These are phyloP conservation scores for Ammodytes dubius DNA, from an alignment of 2,113 vertebrate genomes.

Conservation along the genomic window DNA sequence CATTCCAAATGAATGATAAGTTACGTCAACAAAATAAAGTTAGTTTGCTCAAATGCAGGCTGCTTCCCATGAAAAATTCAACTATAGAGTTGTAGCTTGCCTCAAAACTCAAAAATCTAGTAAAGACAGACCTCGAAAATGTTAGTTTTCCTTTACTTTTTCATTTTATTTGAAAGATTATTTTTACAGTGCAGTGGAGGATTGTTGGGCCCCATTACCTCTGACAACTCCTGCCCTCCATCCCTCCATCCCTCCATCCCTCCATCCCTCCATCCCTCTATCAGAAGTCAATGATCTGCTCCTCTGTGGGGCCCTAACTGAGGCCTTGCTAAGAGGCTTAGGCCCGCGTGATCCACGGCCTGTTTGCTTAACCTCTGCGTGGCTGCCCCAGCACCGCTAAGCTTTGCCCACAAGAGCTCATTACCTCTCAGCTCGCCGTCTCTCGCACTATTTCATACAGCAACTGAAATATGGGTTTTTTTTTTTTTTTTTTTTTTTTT, in stretches of 20 bases:
- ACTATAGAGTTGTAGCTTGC: too few species aligned
- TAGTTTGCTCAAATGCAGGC: too few species aligned
- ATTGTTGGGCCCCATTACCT: constrained; percentile 36
- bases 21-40: too few species aligned
- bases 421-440: constrained; percentile 45
- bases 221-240: constrained; percentile 58
- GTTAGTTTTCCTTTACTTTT: too few species aligned
- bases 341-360: constrained; percentile 73
- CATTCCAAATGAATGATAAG: too few species aligned
- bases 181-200: neutral
- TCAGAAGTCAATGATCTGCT: constrained; percentile 82
- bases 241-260: constrained; percentile 70
- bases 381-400: constrained; percentile 63
- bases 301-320: constrained; percentile 63
- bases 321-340: constrained; percentile 79
- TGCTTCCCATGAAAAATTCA: too few species aligned
- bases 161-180: too few species aligned
- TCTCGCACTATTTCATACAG: constrained; percentile 22
- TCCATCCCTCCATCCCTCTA: constrained; percentile 68
- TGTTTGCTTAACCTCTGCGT: constrained; percentile 81
- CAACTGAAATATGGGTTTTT: constrained; percentile 16
- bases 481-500: too few species aligned
- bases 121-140: too few species aligned
- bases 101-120: too few species aligned
- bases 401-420: constrained; percentile 74